These are phyloP conservation scores for Alviniconcha strummeri DNA, from an alignment of 2,888 invertebrate genomes.

Conservation along the genomic window DNA sequence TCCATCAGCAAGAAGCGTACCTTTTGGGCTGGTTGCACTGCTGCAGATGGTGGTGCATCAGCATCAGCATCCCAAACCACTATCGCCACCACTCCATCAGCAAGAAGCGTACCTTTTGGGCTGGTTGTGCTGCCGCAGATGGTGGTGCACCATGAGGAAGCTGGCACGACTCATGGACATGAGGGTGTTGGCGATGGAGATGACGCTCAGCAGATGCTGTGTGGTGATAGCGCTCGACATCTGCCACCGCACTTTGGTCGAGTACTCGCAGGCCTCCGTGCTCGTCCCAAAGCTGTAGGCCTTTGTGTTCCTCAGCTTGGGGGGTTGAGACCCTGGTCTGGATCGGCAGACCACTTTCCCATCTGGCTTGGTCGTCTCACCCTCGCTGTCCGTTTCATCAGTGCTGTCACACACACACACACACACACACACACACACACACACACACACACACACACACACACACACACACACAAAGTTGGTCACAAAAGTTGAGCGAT, in stretches of 20 bases:
- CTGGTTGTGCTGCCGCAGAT: no score
- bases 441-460: conserved; percentile 16
- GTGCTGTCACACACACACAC: not conserved
- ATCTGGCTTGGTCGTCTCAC: conserved; percentile 2
- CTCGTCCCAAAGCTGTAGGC: conserved; percentile 1
- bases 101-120: no score
- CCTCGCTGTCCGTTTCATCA: conserved; percentile 31
- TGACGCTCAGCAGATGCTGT: conserved; percentile 94
- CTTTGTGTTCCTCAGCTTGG: not conserved
- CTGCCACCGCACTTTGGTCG: conserved; percentile 95
- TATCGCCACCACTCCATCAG: not conserved
- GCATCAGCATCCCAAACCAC: not conserved
- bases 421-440: conserved; percentile 10
- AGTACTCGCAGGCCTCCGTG: conserved; percentile 52
- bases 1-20: no score
- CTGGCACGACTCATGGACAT: conserved; percentile 97
- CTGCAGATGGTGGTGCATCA: no score
- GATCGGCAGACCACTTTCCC: not conserved
- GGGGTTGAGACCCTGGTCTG: not conserved
- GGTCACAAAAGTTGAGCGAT: no score
- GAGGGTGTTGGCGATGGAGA: conserved; percentile 95
- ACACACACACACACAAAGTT: not conserved
- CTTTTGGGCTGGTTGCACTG: no score
- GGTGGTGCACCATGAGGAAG: conserved; percentile 75
- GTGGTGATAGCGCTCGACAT: conserved; percentile 95